Evolutionary conservation across 2,113 vertebrate genomes (phyloP).

Genomic region (Myanophis thanlyinensis): DNA sequence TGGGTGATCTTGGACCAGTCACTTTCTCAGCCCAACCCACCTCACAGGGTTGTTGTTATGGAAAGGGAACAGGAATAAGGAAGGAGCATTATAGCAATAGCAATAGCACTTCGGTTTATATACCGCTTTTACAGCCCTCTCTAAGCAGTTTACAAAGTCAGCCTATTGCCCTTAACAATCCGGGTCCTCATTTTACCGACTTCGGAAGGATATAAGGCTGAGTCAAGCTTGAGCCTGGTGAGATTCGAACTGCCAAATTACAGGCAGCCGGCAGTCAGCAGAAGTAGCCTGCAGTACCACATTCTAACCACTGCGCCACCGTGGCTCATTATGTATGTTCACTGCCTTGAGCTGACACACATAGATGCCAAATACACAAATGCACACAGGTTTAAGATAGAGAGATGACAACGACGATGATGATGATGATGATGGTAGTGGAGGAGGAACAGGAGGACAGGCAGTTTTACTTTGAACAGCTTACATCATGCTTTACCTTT

Average conservation of each 20-base stretch:
- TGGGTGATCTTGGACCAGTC: not conserved
- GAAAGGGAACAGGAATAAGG: not conserved
- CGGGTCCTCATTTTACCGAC: too few relatives aligned
- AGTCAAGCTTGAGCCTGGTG: too few relatives aligned
- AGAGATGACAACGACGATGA: not conserved
- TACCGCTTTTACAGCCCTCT: too few relatives aligned
- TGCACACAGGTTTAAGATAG: not conserved
- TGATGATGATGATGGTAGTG: not conserved
- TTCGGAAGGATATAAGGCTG: too few relatives aligned
- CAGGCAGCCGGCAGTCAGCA: too few relatives aligned
- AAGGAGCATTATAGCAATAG: too few relatives aligned
- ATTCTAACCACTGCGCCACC: too few relatives aligned
- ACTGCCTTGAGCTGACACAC: not conserved
- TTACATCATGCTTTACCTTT: not conserved
- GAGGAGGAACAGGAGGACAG: not conserved
- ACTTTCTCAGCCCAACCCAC: not conserved
- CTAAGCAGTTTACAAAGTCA: too few relatives aligned
- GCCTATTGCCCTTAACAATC: too few relatives aligned
- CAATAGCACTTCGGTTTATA: too few relatives aligned
- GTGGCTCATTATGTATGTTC: not conserved
- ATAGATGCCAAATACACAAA: not conserved
- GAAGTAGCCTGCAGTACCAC: too few relatives aligned
- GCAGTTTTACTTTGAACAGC: not conserved
- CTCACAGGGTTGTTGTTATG: not conserved
- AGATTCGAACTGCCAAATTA: too few relatives aligned